Conservation (phyloP, 2,888 invertebrate genomes). For the Schrankia costaestrigalis region DNA sequence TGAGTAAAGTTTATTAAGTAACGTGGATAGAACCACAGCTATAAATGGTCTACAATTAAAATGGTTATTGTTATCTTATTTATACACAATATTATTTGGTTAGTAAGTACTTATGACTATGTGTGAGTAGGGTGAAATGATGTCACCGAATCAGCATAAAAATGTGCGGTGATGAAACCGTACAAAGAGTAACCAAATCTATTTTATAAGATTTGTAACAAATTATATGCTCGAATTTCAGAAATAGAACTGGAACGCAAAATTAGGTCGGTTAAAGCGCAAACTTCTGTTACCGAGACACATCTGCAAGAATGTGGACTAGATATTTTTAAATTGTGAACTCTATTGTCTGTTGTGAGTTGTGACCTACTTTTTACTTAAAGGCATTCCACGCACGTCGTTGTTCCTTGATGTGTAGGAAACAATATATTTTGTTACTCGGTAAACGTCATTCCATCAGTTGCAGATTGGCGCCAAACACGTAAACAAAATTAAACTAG, state of each 20-base stretch:
- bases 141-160: too few species aligned
- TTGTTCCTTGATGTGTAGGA: conserved; percentile 28
- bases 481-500: conserved; percentile 11
- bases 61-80: too few species aligned
- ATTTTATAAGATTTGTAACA: too few species aligned
- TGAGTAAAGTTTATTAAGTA: too few species aligned
- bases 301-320: conserved; percentile 29
- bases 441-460: conserved; percentile 39
- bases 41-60: too few species aligned
- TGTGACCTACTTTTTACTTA: conserved; percentile 43
- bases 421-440: conserved; percentile 30
- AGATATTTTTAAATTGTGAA: conserved; percentile 43
- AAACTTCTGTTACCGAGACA: conserved; percentile 18
- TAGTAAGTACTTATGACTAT: too few species aligned
- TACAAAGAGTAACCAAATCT: too few species aligned
- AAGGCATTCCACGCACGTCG: conserved; percentile 26
- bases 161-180: too few species aligned
- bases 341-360: conserved; percentile 49
- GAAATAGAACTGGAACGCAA: conserved; percentile 10
- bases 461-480: conserved; percentile 34
- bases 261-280: conserved; percentile 18
- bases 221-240: conserved; percentile 1
- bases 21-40: too few species aligned
- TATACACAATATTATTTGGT: too few species aligned
- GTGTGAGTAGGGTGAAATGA: too few species aligned